phyloP scores from a whole-genome alignment of 2,797 vertebrate species.

The Hydrocynus forskahlii region DNA sequence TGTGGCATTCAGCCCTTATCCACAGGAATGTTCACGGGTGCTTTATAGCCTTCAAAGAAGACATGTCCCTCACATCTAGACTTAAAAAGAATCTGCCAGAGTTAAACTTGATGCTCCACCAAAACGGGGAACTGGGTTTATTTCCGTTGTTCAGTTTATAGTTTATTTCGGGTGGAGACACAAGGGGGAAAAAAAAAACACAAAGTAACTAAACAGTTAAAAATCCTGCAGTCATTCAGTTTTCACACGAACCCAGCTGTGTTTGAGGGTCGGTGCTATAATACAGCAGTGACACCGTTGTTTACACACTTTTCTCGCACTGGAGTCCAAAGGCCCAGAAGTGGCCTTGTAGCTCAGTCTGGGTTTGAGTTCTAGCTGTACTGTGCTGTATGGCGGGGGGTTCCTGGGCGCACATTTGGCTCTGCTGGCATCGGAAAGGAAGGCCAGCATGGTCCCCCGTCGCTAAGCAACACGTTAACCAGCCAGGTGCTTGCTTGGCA shows the following conservation, averaged over 20 bases:
- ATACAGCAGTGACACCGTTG: background rate
- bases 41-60: too few species aligned
- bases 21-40: too few species aligned
- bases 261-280: background rate
- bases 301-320: background rate
- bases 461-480: conserved; percentile 11
- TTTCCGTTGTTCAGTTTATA: conserved; percentile 21
- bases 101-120: too few species aligned
- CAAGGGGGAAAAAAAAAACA: background rate
- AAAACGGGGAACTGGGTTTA: background rate
- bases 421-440: background rate
- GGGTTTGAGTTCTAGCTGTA: background rate
- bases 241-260: background rate
- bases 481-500: background rate
- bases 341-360: background rate
- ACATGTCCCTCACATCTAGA: too few species aligned
- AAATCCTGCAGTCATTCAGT: background rate
- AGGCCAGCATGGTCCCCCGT: background rate
- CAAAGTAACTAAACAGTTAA: background rate
- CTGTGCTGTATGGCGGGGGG: background rate
- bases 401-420: background rate
- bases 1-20: too few species aligned
- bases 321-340: background rate
- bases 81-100: too few species aligned
- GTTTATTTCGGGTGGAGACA: background rate